Evolutionary conservation across 2,888 invertebrate species (phyloP), one percentile per base, ranked within the genome.

Genomic region (Malacosoma neustria): DNA sequence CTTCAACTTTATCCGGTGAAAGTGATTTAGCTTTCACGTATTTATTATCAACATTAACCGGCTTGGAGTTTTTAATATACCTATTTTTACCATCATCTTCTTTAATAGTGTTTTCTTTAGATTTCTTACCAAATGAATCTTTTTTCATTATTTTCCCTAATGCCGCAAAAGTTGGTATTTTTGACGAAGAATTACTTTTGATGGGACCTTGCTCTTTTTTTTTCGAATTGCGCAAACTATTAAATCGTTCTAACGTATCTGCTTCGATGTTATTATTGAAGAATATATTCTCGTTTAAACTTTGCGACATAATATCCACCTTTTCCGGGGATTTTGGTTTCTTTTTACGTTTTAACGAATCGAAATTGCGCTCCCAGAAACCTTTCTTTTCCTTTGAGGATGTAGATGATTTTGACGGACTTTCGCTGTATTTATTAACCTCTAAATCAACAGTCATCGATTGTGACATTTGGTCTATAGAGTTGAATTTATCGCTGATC

Each of bases 331-430:
- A 66, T 57, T 85, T 86, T n/a, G 56, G 65, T 50, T 80, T 85
- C 36, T 72, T 79, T 40, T 85, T 85, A 0, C 86, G 59, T 61
- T 85, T 86, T 0, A 87, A 48, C 6, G 87, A 87, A 63, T 87
- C 87, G 53, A 87, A 87, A 45, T 87, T 87, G 45, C 87, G 66
- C 44, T 87, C 87, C 87, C 87, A 87, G 55, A 87, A 87, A 39
- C 87, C 87, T 72, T 85, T 86, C 59, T 86, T 87, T 49, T 81
- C 82, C 56, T 84, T 84, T 1, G 65, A 67, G 43, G 73, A 72
- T 55, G 72, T 73, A 22, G 74, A 74, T 30, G 79, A 72, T 52
- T 82, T 82, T 29, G 75, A 74, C 11, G 80, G 82, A 51, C 81
- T 81, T 49, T 81, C 79, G 39, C 60, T 69, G 32, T 49, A 49